phyloP scores from a whole-genome alignment of 1,140 invertebrate species.

The Potamilus streckersoni region DNA sequence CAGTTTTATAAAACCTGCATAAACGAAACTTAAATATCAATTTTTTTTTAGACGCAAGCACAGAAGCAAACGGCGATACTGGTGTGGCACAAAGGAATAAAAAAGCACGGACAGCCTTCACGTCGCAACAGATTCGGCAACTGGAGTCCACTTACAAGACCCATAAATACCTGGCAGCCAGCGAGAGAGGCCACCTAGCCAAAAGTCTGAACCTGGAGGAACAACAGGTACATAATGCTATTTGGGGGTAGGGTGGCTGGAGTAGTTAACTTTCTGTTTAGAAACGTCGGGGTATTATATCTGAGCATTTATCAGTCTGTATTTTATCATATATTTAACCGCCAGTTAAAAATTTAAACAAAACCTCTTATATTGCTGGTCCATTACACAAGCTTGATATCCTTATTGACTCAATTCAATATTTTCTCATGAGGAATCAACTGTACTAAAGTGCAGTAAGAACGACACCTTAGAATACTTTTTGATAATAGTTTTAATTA shows the following conservation, averaged over 20 bases:
- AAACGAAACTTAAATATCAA: background rate
- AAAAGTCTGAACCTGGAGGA: constrained; percentile 92
- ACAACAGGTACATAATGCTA: constrained; percentile 49
- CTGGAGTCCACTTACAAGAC: constrained; percentile 95
- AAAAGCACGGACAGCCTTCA: constrained; percentile 97
- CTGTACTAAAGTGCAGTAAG: no score
- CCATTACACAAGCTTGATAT: no score
- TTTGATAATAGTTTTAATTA: no score
- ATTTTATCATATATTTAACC: no score
- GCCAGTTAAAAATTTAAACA: no score
- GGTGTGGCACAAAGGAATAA: constrained; percentile 79
- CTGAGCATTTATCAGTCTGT: no score
- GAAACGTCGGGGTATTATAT: no score
- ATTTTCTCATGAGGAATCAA: no score
- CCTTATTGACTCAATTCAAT: no score
- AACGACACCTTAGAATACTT: no score
- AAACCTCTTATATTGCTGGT: no score
- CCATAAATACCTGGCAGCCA: constrained; percentile 96
- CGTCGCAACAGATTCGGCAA: constrained; percentile 97
- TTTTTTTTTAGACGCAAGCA: constrained; percentile 39
- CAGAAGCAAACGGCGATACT: constrained; percentile 20
- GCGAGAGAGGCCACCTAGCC: constrained; percentile 94
- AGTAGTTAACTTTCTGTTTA: no score
- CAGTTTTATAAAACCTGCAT: background rate
- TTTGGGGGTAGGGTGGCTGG: background rate